These are phyloP conservation scores for Noctua janthina DNA, from an alignment of 2,888 invertebrate species.

Conservation along the genomic window DNA sequence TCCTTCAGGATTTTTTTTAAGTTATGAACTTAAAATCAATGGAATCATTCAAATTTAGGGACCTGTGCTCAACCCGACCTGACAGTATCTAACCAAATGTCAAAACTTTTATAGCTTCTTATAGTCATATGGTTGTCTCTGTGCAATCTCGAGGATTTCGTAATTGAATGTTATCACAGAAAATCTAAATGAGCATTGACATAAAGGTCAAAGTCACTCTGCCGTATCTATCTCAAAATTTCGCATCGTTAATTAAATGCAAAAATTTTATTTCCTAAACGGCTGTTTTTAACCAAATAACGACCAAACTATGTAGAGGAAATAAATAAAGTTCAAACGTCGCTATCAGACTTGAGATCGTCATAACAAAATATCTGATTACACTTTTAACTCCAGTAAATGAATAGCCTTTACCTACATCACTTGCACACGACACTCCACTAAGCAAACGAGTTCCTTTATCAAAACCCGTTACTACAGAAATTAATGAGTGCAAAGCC, in stretches of 20 bases:
- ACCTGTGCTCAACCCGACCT: not conserved
- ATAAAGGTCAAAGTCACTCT: slow-evolving; percentile 51
- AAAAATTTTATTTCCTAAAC: slow-evolving; percentile 23
- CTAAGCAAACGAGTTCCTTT: slow-evolving; percentile 30
- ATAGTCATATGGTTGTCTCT: not conserved
- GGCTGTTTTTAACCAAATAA: slow-evolving; percentile 14
- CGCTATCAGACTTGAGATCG: slow-evolving; percentile 10
- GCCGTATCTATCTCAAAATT: slow-evolving; percentile 36
- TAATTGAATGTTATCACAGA: slow-evolving; percentile 49
- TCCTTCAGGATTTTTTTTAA: too few species aligned
- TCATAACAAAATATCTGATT: slow-evolving; percentile 8
- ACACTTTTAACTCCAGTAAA: slow-evolving; percentile 8
- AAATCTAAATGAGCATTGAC: slow-evolving; percentile 48
- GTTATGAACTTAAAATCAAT: too few species aligned
- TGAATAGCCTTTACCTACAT: slow-evolving; percentile 13
- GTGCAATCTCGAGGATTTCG: slow-evolving; percentile 33
- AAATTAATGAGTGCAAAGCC: slow-evolving; percentile 50
- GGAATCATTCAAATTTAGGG: too few species aligned
- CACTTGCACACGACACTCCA: slow-evolving; percentile 17
- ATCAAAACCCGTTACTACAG: slow-evolving; percentile 44
- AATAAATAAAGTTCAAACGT: not conserved
- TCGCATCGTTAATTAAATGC: slow-evolving; percentile 47
- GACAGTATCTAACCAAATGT: not conserved
- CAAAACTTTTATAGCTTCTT: not conserved
- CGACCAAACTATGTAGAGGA: slow-evolving; percentile 1